phyloP scores from a whole-genome alignment of 2,888 invertebrate genomes.

The Nephrotoma guestfalica region DNA sequence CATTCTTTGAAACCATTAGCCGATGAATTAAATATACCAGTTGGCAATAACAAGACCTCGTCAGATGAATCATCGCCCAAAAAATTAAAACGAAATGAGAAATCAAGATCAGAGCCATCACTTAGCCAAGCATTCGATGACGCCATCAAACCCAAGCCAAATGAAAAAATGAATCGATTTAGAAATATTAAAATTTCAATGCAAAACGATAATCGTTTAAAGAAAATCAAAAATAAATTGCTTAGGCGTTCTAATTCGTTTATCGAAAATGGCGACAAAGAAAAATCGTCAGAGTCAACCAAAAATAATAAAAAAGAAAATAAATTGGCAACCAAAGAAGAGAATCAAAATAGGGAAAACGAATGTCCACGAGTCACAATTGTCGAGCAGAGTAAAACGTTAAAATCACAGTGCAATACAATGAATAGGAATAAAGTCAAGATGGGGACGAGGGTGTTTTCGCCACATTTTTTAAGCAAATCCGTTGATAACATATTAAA shows the following conservation, averaged over 20 bases:
- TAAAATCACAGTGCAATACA: slow-evolving; percentile 16
- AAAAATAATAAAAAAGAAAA: background rate
- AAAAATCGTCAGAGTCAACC: slow-evolving; percentile 19
- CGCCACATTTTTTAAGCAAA: slow-evolving; percentile 16
- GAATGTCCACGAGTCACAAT: slow-evolving; percentile 36
- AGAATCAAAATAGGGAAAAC: slow-evolving; percentile 53
- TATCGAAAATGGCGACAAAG: slow-evolving; percentile 1
- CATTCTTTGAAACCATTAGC: slow-evolving; percentile 50
- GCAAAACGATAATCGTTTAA: slow-evolving; percentile 15
- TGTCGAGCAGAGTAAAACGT: background rate
- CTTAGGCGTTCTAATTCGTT: slow-evolving; percentile 15
- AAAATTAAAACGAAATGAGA: background rate
- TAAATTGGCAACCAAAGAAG: slow-evolving; percentile 24
- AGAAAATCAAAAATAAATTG: slow-evolving; percentile 14
- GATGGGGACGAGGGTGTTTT: slow-evolving; percentile 57
- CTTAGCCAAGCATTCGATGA: background rate
- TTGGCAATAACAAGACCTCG: slow-evolving; percentile 13
- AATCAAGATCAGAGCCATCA: background rate
- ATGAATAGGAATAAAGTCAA: slow-evolving; percentile 51
- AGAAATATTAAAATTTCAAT: slow-evolving; percentile 17
- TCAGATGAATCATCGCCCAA: background rate
- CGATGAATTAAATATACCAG: slow-evolving; percentile 41
- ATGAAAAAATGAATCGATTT: slow-evolving; percentile 11
- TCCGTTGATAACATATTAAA: slow-evolving; percentile 15
- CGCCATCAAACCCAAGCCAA: slow-evolving; percentile 13